A percentile compares a stretch with the other conserved stretches of the same genome.
Evolutionary conservation across 2,113 vertebrate species (phyloP).

Genomic region (Scatophagus argus): DNA sequence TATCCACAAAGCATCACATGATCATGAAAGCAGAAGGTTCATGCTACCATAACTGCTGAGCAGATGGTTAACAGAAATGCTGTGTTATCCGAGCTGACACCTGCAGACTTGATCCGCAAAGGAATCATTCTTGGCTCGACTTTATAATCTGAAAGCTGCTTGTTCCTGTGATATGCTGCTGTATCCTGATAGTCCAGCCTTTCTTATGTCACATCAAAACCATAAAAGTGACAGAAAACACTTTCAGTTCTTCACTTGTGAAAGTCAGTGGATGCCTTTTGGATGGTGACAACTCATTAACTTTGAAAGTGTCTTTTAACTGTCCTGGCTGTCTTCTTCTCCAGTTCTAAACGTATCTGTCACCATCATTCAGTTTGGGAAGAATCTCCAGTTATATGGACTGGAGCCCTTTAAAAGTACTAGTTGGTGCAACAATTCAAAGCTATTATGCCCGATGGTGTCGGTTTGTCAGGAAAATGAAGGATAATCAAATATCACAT

Average conservation of each 20-base stretch:
- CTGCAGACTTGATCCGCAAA: not conserved
- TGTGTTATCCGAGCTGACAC: not conserved
- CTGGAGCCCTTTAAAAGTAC: not conserved
- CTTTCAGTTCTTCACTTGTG: not conserved
- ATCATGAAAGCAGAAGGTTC: not conserved
- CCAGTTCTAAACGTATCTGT: conserved; percentile 11
- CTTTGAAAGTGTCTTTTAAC: conserved; percentile 32
- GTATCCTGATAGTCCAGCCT: not conserved
- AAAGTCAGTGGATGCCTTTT: not conserved
- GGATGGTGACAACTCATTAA: conserved; percentile 22
- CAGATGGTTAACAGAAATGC: conserved; percentile 2
- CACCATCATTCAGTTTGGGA: conserved; percentile 16
- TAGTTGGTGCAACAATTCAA: conserved; percentile 11
- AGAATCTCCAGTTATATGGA: conserved; percentile 23
- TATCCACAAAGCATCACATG: not conserved
- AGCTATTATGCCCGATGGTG: conserved; percentile 25
- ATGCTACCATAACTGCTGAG: not conserved
- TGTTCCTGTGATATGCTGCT: conserved; percentile 1
- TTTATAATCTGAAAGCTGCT: not conserved
- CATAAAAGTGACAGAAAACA: conserved; percentile 30
- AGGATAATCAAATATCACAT: conserved; percentile 25
- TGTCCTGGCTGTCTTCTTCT: conserved; percentile 15
- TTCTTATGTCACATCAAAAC: conserved; percentile 46
- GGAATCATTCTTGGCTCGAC: not conserved
- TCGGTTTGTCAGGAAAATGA: not conserved